A percentile compares a stretch with the other conserved stretches of the same genome.
phyloP scores from a whole-genome alignment of 1,140 invertebrate species.

The Drosophila dunni region DNA sequence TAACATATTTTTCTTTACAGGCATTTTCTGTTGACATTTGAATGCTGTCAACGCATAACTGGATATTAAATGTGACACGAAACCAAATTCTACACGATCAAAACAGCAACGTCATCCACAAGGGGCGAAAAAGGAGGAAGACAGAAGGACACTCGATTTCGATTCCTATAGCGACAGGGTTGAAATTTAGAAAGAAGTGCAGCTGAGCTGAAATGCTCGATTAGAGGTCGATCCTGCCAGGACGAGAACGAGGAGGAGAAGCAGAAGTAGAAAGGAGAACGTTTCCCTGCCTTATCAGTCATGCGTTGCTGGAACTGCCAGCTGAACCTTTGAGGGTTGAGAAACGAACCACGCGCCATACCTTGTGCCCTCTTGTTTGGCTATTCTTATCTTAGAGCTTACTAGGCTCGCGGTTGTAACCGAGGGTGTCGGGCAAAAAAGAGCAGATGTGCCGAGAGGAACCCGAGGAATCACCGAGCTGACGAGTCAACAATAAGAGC shows the following conservation, averaged over 20 bases:
- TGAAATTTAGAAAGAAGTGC: constrained; percentile 16
- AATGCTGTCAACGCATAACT: constrained; percentile 42
- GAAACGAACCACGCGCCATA: constrained; percentile 25
- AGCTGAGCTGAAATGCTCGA: constrained; percentile 28
- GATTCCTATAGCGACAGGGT: constrained; percentile 33
- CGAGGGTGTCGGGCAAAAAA: constrained; percentile 56
- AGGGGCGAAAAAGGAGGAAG: background rate
- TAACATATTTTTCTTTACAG: constrained; percentile 34
- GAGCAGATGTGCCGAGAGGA: constrained; percentile 67
- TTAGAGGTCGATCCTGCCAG: constrained; percentile 29
- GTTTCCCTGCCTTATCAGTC: constrained; percentile 61
- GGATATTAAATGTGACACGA: constrained; percentile 41
- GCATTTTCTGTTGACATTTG: constrained; percentile 51
- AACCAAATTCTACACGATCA: constrained; percentile 54
- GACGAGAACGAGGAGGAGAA: constrained; percentile 34
- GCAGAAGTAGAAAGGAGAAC: constrained; percentile 5
- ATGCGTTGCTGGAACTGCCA: constrained; percentile 40
- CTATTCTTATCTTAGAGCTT: constrained; percentile 77
- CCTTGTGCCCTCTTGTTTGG: background rate
- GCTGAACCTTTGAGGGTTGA: constrained; percentile 64
- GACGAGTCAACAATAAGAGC: constrained; percentile 49
- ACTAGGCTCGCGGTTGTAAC: background rate
- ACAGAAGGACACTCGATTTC: constrained; percentile 16
- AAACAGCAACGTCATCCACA: constrained; percentile 29
- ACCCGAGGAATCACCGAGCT: constrained; percentile 27